Evolutionary conservation across 2,797 vertebrate species (phyloP), one percentile per base, ranked within the genome.

Genomic region (Eulemur mongoz): DNA sequence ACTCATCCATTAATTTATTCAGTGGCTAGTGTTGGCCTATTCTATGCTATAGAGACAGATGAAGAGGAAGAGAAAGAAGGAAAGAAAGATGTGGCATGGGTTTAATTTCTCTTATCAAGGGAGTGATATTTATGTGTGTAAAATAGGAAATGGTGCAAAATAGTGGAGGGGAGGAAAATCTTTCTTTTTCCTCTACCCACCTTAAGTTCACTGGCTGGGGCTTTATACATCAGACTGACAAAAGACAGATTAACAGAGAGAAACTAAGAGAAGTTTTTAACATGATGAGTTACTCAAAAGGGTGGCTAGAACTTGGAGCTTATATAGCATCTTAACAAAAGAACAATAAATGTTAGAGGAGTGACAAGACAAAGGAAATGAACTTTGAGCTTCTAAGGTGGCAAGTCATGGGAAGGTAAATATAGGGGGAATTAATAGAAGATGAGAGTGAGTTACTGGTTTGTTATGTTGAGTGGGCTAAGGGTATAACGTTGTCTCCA

Each of bases 61-160:
- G 80, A 83, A 76, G 27, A 72, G 12, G 11, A 10, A 40, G 35
- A 75, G 48, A 73, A 50, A 50, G 52, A 54, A 14, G 61, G 52
- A 91, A 35, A 81, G 52, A 27, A 32, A 40, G 38, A 30, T n/a
- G 0, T 72, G 15, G 40, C 57, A 57, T 83, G 7, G 25, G 32
- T 43, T 96, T 89, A 93, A 69, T n/a, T 73, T 88, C 14, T 70
- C 30, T 94, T 59, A 75, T 88, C 65, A 88, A 67, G 38, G 32
- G 69, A 48, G 17, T 78, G 50, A 57, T 27, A 48, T 83, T 90
- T 91, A 80, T 18, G 40, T 15, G 14, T 23, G 9, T 63, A 43
- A 87, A 92, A 76, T 4, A 45, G 43, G 69, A 93, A 78, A 78
- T 69, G 27, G 48, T 81, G 67, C 22, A 48, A 30, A 35, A 72